Conservation (phyloP, 2,113 vertebrate genomes). For the Serinus canaria region DNA sequence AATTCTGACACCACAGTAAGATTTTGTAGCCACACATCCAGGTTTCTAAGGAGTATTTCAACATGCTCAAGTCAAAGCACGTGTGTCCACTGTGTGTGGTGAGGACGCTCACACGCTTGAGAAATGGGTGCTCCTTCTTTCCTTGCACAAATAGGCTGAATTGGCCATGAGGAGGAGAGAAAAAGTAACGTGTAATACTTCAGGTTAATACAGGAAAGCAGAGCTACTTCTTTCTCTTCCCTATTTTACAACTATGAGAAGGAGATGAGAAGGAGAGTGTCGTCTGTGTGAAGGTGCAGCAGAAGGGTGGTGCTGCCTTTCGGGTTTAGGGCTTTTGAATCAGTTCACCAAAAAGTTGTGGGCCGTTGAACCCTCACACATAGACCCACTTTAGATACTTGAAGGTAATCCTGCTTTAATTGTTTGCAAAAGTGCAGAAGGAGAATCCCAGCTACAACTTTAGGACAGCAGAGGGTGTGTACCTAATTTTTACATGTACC, state of each 20-base stretch:
- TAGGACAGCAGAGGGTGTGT: neutral
- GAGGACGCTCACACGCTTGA: rapidly evolving
- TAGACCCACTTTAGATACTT: neutral
- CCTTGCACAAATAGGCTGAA: neutral
- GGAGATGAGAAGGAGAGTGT: neutral
- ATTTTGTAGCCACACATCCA: neutral
- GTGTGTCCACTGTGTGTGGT: rapidly evolving
- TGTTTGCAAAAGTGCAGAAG: neutral
- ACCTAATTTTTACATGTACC: neutral
- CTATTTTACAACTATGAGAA: neutral
- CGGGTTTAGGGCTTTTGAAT: neutral
- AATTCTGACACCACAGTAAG: neutral
- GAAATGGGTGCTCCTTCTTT: rapidly evolving
- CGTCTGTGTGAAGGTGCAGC: neutral
- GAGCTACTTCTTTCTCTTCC: neutral
- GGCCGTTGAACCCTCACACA: neutral
- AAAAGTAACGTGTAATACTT: neutral
- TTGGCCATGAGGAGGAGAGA: neutral
- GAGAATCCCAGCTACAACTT: neutral
- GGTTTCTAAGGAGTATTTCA: neutral
- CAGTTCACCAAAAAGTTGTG: neutral
- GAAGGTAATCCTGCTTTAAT: neutral
- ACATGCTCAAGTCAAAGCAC: rapidly evolving
- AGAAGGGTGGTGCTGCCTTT: neutral
- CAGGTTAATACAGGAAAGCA: neutral